Percentiles rank a stretch among this genome's conserved stretches.
phyloP scores from a whole-genome alignment of 1,140 invertebrate species.

The Pygmarrhopalites habei region DNA sequence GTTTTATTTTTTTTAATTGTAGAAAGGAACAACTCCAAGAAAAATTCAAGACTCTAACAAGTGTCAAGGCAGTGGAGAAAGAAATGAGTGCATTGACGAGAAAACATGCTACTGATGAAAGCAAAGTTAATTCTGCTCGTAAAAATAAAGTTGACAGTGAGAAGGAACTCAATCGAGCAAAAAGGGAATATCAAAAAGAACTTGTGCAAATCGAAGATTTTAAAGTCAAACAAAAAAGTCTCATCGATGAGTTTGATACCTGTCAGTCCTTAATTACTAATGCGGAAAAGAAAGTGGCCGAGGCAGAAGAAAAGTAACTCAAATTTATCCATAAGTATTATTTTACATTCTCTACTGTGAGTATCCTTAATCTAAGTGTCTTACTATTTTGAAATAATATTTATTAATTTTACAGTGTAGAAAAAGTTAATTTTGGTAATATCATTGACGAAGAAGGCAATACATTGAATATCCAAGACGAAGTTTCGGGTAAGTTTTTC shows the following conservation, averaged over 20 bases:
- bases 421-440: neutral
- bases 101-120: neutral
- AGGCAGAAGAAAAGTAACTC: conserved; percentile 8
- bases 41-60: neutral
- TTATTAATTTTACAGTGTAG: neutral
- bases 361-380: neutral
- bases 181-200: conserved; percentile 50
- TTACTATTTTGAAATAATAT: neutral
- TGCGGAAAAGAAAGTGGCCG: conserved; percentile 51
- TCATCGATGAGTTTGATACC: conserved; percentile 57
- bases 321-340: neutral
- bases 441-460: conserved; percentile 6
- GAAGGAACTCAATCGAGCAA: neutral
- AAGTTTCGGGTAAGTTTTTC: neutral
- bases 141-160: neutral
- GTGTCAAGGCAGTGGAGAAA: neutral
- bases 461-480: neutral
- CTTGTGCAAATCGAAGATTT: conserved; percentile 57
- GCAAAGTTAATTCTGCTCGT: neutral
- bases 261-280: conserved; percentile 60
- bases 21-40: neutral
- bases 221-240: conserved; percentile 16
- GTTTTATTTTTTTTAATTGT: neutral
- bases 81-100: neutral
- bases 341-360: neutral